These are phyloP conservation scores for Crenichthys baileyi DNA, from an alignment of 2,797 vertebrate genomes.

Conservation along the genomic window DNA sequence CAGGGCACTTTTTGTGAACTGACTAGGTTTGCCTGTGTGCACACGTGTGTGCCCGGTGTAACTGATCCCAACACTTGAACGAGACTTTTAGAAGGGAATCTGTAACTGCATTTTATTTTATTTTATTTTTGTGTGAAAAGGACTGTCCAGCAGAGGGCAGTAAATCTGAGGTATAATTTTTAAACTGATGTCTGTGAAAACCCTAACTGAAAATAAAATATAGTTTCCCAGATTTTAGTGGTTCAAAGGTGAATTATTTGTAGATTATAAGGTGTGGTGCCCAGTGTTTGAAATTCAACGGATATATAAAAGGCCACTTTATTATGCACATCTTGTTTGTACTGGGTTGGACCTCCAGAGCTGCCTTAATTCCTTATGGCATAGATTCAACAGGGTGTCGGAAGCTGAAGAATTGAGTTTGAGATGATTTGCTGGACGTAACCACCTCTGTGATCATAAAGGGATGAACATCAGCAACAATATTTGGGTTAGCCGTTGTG, in stretches of 20 bases:
- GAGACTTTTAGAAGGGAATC: neutral
- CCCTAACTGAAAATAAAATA: conserved; percentile 4
- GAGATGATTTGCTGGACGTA: neutral
- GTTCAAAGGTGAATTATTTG: neutral
- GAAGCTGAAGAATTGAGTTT: neutral
- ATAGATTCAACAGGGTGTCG: neutral
- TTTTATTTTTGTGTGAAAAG: conserved; percentile 19
- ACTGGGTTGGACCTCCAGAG: neutral
- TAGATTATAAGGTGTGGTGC: neutral
- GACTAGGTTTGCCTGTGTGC: conserved; percentile 8
- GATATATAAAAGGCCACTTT: neutral
- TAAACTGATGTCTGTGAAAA: conserved; percentile 28
- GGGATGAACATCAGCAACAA: neutral
- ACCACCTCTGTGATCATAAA: neutral
- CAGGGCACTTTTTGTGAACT: conserved; percentile 40
- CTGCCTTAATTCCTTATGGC: neutral
- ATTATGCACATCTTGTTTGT: neutral
- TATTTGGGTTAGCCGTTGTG: neutral
- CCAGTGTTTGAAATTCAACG: neutral
- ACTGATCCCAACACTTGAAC: neutral
- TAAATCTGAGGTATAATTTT: conserved; percentile 52
- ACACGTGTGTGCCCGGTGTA: neutral
- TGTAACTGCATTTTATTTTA: neutral
- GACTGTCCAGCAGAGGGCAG: conserved; percentile 82
- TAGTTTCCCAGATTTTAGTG: neutral